phyloP scores from a whole-genome alignment of 2,797 vertebrate genomes.

The Neopelma chrysocephalum region DNA sequence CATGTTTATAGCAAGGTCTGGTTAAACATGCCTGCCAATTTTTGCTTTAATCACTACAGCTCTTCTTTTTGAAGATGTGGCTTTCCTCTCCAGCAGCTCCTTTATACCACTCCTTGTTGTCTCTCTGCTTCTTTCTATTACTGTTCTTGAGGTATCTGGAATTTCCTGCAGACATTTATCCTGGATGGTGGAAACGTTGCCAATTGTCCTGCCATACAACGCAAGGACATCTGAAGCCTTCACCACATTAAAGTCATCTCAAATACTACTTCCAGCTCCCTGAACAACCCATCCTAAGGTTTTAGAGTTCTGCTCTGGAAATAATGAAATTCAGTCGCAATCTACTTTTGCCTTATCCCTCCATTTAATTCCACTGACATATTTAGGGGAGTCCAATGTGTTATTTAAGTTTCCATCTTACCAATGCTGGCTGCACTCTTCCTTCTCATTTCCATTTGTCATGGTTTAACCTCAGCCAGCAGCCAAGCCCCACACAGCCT shows the following conservation, averaged over 20 bases:
- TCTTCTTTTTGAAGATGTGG: not conserved
- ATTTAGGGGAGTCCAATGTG: not conserved
- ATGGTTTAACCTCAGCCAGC: not conserved
- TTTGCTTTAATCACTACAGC: not conserved
- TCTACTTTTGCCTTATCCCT: not conserved
- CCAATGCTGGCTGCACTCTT: not conserved
- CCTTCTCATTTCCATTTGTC: not conserved
- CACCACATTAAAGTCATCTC: not conserved
- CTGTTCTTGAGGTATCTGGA: not conserved
- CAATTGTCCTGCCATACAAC: not conserved
- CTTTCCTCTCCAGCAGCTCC: not conserved
- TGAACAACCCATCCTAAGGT: not conserved
- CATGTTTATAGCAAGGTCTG: not conserved
- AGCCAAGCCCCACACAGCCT: not conserved
- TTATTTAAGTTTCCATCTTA: not conserved
- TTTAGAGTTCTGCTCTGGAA: not conserved
- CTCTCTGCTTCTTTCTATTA: not conserved
- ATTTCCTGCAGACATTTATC: not conserved
- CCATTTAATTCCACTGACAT: not conserved
- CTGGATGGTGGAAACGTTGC: not conserved
- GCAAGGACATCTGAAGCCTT: not conserved
- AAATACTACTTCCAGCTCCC: not conserved
- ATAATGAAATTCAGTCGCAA: not conserved
- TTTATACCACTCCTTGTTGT: not conserved
- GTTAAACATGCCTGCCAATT: not conserved